Conservation (phyloP, 2,797 vertebrate genomes). For the Epinephelus awoara region DNA sequence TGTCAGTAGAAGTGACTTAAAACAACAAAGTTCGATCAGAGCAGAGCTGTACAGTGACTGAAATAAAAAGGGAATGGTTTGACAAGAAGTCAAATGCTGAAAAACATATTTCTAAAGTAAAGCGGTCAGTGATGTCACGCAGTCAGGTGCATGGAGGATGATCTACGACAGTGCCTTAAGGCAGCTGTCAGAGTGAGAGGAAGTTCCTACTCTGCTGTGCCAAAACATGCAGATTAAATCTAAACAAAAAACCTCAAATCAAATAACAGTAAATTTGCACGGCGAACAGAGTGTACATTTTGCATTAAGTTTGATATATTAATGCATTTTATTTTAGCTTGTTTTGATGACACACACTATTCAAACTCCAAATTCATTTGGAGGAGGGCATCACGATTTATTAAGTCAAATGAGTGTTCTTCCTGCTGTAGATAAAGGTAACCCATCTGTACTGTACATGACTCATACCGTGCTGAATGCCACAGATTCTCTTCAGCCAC, state of each 20-base stretch:
- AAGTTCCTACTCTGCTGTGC: too few species aligned
- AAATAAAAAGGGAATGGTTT: slow-evolving; percentile 3
- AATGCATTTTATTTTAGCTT: neutral
- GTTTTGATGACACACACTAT: neutral
- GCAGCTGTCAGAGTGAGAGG: neutral
- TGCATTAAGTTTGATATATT: neutral
- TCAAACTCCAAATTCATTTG: neutral
- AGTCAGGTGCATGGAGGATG: neutral
- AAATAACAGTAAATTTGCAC: neutral
- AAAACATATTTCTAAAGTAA: neutral
- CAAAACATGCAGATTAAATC: too few species aligned
- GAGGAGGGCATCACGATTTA: neutral
- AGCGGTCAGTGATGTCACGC: neutral
- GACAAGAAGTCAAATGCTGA: neutral
- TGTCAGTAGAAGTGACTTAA: neutral
- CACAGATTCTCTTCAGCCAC: neutral
- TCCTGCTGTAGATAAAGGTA: neutral
- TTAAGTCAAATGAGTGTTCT: neutral
- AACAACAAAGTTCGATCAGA: neutral
- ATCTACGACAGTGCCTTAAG: slow-evolving; percentile 1
- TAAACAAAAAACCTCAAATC: neutral
- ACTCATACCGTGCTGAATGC: neutral
- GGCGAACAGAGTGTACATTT: neutral
- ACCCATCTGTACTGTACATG: neutral
- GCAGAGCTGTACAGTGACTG: neutral